Evolutionary conservation across 2,888 invertebrate genomes (phyloP).

Genomic region (Rhyacophila evoluta): DNA sequence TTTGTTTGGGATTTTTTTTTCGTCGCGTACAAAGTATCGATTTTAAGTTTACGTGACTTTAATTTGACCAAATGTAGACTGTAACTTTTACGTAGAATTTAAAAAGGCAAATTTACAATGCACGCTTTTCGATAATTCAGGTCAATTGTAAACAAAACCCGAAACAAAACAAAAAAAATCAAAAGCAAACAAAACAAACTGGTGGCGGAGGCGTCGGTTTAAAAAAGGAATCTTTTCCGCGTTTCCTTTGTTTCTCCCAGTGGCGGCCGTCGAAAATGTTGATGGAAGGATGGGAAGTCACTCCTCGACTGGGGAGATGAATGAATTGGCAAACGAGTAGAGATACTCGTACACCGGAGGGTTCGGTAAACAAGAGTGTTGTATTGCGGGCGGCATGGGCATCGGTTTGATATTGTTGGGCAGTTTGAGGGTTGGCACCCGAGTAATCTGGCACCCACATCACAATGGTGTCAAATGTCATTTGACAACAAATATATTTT

Average conservation of each 20-base stretch:
- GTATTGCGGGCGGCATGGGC: conserved; percentile 11
- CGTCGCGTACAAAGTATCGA: no score
- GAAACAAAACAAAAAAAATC: not conserved
- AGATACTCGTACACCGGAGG: conserved; percentile 13
- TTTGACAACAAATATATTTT: no score
- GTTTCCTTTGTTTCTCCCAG: conserved; percentile 26
- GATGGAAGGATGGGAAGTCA: conserved; percentile 22
- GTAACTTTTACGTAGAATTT: no score
- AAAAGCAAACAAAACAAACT: not conserved
- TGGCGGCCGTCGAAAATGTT: conserved; percentile 9
- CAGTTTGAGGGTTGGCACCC: conserved; percentile 7
- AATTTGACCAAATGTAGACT: no score
- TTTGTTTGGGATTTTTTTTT: no score
- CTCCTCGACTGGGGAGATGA: conserved; percentile 25
- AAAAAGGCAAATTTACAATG: not conserved
- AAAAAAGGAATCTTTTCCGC: conserved; percentile 12
- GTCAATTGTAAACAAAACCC: not conserved
- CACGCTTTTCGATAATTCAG: conserved; percentile 19
- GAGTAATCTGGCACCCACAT: no score
- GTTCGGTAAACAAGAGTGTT: conserved; percentile 25
- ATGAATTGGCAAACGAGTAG: conserved; percentile 31
- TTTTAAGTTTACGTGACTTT: no score
- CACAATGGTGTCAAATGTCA: no score
- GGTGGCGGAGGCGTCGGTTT: conserved; percentile 18
- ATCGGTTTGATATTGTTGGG: conserved; percentile 2